Evolutionary conservation across 1,140 invertebrate species (phyloP), one percentile per base, ranked within the genome.

Genomic region (Atta texana): DNA sequence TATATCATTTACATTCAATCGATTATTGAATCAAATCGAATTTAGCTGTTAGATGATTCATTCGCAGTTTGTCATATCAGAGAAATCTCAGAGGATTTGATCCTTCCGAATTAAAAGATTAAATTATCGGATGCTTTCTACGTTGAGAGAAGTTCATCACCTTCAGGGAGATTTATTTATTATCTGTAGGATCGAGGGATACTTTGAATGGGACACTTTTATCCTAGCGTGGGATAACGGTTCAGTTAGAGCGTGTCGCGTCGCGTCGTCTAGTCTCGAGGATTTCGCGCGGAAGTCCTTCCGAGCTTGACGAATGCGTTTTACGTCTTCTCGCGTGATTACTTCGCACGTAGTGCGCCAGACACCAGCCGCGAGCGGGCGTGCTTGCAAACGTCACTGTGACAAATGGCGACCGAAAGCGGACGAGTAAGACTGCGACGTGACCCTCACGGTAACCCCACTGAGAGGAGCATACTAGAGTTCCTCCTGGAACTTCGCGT

Each of bases 261-360:
- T 24, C 75, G 21, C 53, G 21, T 16, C 53, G 61, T 88, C 87
- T 88, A 87, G 88, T 84, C 39, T 3, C 88, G 89, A 85, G 87
- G 87, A 90, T 88, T 88, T 88, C 72, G 86, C 77, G 57, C 74
- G 85, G 88, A 90, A 88, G 89, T 92, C 85, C 81, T 66, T 39
- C 59, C 77, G 76, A 90, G 90, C 89, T 89, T 92, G 92, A 93
- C 89, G 91, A 90, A 93, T 94, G 90, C 91, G 90, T 91, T 93
- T 93, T 93, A 91, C 90, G 92, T 94, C 87, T 94, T 93, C 89
- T 91, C 87, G 68, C 75, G 87, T 86, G 64, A 89, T 88, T 86
- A 91, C 84, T 90, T 88, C 80, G 88, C 63, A 77, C 75, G 85
- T 86, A 86, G 85, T 74, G 89, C 87, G 74, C 82, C 82, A 34